Base-by-base conservation (phyloP, 2,888 invertebrate species). In the Nomada lathburiana region DNA sequence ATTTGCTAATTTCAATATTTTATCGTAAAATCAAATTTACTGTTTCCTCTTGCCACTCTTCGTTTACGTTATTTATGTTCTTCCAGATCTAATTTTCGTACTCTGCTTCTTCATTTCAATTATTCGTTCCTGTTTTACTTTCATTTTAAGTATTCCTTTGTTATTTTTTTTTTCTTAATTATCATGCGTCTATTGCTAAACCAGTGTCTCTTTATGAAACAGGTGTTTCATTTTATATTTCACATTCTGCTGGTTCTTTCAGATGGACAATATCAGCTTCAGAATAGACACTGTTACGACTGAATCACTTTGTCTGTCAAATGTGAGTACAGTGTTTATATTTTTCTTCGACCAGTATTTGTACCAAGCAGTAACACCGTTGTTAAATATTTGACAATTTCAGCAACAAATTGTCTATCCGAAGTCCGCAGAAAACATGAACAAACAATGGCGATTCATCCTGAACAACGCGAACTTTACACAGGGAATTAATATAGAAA, bases 401-500 rank as follows among this genome's bases (percentile, higher is more conserved):
- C 13, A 90, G 89, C 93, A 94, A 72, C 94, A 94, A 93, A 92
- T 96, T 0, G 93, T 96, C 13, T 95, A 94, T 84, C 97, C 97
- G 0, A 94, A 95, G 92, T 94, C 94, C 0, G 96, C 95, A 0
- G 92, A 94, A 74, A 96, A 95, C 64, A 94, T 94, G 76, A 94
- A 96, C 26, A 95, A 95, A 11, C 94, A 95, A 80, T 97, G 96
- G 96, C 94, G 95, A 88, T 95, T 95, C 72, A 95, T 97, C 29
- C 94, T 97, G 0, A 97, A 97, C 90, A 95, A 95, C 18, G 95
- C 95, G 0, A 93, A 95, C 0, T 96, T 95, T 50, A 94, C 95
- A 9, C 97, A 98, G 93, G 96, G 96, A n/a, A 95, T 97, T 55
- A 95, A 96, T 36, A 95, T 97, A 1, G 97, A 97, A 93, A 60